phyloP scores from a whole-genome alignment of 2,888 invertebrate species.

The Nymphalis polychloros region DNA sequence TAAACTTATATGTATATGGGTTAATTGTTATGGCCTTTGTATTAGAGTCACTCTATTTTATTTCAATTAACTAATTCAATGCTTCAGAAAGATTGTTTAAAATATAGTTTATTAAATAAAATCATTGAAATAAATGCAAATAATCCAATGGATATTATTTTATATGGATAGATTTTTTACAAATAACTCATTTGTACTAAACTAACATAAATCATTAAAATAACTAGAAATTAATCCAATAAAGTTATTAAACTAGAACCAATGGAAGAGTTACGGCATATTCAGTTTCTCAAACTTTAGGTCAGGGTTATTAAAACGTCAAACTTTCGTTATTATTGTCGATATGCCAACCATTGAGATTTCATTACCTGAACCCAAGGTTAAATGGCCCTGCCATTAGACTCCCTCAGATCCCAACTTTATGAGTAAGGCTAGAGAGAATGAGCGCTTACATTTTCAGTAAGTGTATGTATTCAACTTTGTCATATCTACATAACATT shows the following conservation, averaged over 20 bases:
- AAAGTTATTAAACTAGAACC: constrained; percentile 14
- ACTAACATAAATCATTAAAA: neutral
- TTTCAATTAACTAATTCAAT: too few relatives aligned
- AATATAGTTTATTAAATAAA: too few relatives aligned
- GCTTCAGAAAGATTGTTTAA: too few relatives aligned
- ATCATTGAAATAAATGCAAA: too few relatives aligned
- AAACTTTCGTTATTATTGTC: constrained; percentile 37
- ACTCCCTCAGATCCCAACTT: constrained; percentile 21
- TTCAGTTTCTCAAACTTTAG: constrained; percentile 27
- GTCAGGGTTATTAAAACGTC: constrained; percentile 28
- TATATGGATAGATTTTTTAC: too few relatives aligned
- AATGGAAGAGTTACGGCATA: constrained; percentile 22
- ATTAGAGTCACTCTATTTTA: too few relatives aligned
- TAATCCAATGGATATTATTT: too few relatives aligned
- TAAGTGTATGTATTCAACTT: neutral
- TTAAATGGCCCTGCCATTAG: constrained; percentile 25
- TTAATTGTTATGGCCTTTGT: too few relatives aligned
- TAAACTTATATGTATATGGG: too few relatives aligned
- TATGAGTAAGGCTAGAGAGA: constrained; percentile 14
- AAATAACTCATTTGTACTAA: neutral
- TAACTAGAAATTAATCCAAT: constrained; percentile 11
- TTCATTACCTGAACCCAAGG: constrained; percentile 35
- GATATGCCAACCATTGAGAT: constrained; percentile 38
- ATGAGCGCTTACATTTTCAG: constrained; percentile 5
- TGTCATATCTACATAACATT: neutral